Base-by-base conservation (phyloP, 2,797 vertebrate genomes). In the Enteromius unitaeniatus region DNA sequence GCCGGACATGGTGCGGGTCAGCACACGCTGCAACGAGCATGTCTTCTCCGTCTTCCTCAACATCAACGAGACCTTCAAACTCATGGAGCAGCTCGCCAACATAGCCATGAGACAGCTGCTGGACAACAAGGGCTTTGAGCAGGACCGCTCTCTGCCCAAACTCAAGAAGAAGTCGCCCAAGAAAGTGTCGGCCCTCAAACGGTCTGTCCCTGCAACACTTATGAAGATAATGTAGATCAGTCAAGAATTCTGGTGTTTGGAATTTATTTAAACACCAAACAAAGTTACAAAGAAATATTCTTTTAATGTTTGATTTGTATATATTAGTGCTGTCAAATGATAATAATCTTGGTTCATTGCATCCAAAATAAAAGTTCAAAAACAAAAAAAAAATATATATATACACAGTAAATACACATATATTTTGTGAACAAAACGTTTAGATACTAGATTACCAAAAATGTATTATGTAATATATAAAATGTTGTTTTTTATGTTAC, bases 31-130 rank as follows among this genome's bases (percentile, higher is more conserved):
- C 88, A 96, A 95, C 0, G 96, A 98, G 85, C 96, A 97, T 79
- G 95, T 97, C 91, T 99, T 99, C 94, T 99, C 97, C 0, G 96
- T 99, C 55, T 99, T 99, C 91, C 97, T 99, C 87, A 99, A 97
- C 92, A 97, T 99, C 93, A 96, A 92, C 0, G 98, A 99, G 93
- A 99, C 98, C 13, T 99, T 99, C 91, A 98, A 99, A 89, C 87
- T 99, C 17, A 99, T 99, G 87, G 98, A 99, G 83, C 98, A 99
- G 93, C 96, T 99, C 82, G 98, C 98, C 86, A 99, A 99, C 92
- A 99, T 99, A 70, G 98, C 98, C 86, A 99, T 99, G 97, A 92
- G 98, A 2, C 98, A 99, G 74, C 96, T 99, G n/a, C 92, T 99
- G 85, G 98, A 99, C 93, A 99, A 99, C 79, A 96, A 99, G 88